Evolutionary conservation across 2,797 vertebrate species (phyloP), one percentile per base, ranked within the genome.

Genomic region (Benthosema pterotum): DNA sequence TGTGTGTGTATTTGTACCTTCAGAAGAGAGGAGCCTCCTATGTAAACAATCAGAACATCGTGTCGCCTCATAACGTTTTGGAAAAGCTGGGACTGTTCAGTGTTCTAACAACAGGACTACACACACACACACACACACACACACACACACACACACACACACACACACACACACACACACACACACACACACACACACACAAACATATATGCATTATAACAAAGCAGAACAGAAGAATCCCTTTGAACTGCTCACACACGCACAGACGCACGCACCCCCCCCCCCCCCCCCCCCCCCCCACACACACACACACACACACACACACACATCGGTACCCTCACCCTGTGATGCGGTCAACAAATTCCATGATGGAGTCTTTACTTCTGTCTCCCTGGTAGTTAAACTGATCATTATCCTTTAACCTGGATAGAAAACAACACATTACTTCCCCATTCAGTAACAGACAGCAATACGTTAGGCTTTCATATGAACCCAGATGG

Each of bases 301-400:
- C 47, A 15, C 1, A 8, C 16, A 49, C 45, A 38, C 11, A 60
- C 45, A 28, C 12, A 54, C 28, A 6, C 5, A 18, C 15, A n/a
- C 19, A 25, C 15, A 49, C 52, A 51, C 53, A 42, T 43, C 42
- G n/a, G 8, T 22, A 56, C 63, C 42, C 92, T 94, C 88, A 98
- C 97, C 97, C 97, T 65, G 92, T 90, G 1, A 98, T 93, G 78
- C 97, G 92, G 75, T 94, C 87, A 73, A 94, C 92, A 83, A 98
- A 99, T 32, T 96, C 96, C 86, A 98, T 83, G 70, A 99, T 99
- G 69, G 90, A 95, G 51, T 97, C 95, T 88, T 93, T 96, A 58
- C 93, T 97, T 83, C 95, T 93, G 7, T 92, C 93, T 38, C 97
- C 97, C 69, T 88, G 88, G 51, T 98, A 97, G 76, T 93, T 94